These are phyloP conservation scores for Sinonovacula constricta DNA, from an alignment of 1,140 invertebrate genomes.

Conservation along the genomic window DNA sequence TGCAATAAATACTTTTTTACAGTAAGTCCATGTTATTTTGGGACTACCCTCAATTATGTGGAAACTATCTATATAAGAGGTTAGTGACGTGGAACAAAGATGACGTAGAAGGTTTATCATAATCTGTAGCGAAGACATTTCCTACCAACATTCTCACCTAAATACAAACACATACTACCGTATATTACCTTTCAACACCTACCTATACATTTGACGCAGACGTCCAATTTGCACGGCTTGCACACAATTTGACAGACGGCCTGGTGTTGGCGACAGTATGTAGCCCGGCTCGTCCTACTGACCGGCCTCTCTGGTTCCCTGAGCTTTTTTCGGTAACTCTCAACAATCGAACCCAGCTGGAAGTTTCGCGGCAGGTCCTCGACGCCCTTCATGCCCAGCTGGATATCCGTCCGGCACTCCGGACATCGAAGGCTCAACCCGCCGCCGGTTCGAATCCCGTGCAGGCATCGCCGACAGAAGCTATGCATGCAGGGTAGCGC, in stretches of 20 bases:
- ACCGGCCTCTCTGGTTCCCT: background rate
- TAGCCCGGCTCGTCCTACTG: background rate
- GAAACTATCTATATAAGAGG: no score
- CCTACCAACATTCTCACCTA: no score
- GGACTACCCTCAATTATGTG: background rate
- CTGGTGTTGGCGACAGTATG: constrained; percentile 37
- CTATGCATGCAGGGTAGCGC: constrained; percentile 44
- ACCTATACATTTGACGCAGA: constrained; percentile 31
- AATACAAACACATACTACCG: no score
- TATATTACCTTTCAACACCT: no score
- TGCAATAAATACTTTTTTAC: background rate
- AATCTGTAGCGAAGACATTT: no score
- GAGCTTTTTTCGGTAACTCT: constrained; percentile 30
- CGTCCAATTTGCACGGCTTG: constrained; percentile 10
- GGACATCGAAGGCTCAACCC: constrained; percentile 22
- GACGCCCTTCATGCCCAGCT: constrained; percentile 25
- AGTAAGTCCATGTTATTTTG: background rate
- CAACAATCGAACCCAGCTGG: constrained; percentile 35
- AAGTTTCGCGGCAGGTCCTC: constrained; percentile 32
- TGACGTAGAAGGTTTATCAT: no score
- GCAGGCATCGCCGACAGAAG: constrained; percentile 34
- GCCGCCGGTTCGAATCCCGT: constrained; percentile 15
- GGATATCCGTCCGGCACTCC: constrained; percentile 26
- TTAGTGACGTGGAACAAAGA: no score
- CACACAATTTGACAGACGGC: constrained; percentile 38